Evolutionary conservation across 2,113 vertebrate species (phyloP).

Genomic region (Tetrao urogallus): DNA sequence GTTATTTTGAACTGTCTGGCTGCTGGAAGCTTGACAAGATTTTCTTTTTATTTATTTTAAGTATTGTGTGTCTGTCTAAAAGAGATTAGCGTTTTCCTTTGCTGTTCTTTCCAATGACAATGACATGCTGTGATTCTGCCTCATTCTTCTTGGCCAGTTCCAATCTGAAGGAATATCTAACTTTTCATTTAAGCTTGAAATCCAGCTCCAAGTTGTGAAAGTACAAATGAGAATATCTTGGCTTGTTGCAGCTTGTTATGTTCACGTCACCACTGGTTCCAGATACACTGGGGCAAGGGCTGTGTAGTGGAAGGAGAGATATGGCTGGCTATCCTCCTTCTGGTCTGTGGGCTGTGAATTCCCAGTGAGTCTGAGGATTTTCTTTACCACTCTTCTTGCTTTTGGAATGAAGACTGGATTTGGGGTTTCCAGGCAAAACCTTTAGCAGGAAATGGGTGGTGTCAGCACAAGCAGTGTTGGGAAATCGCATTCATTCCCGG

Average conservation of each 20-base stretch:
- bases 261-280: accelerated
- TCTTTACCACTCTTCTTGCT: neutral
- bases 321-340: neutral
- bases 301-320: accelerated
- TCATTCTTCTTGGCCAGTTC: neutral
- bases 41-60: neutral
- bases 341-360: neutral
- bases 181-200: neutral
- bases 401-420: neutral
- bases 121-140: neutral
- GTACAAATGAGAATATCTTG: neutral
- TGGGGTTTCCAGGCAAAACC: neutral
- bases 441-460: neutral
- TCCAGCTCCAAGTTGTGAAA: neutral
- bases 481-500: neutral
- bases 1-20: neutral
- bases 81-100: neutral
- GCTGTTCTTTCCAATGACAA: neutral
- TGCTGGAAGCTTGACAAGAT: neutral
- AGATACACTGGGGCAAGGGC: neutral
- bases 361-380: neutral
- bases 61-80: neutral
- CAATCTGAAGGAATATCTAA: neutral
- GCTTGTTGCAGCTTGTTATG: accelerated
- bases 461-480: neutral